A percentile compares a stretch with the other conserved stretches of the same genome.
These are phyloP conservation scores for Oasisia sp. DNA, from an alignment of 2,888 invertebrate genomes.

Conservation along the genomic window DNA sequence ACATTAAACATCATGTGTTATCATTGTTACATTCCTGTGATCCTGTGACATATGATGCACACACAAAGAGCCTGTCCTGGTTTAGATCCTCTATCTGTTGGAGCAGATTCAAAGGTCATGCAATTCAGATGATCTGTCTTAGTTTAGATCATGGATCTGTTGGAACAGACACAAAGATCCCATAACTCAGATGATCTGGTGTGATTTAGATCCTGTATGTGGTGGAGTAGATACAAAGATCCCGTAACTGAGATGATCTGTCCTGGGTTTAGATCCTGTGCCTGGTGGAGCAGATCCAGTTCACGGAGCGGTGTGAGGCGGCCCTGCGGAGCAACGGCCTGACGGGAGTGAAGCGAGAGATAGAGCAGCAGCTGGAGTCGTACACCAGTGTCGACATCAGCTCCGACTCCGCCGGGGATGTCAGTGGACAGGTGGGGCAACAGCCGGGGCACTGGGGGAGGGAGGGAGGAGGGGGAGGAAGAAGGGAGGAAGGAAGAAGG, in stretches of 20 bases:
- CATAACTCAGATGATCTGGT: too few species aligned
- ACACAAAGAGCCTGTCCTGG: too few species aligned
- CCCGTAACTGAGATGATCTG: too few species aligned
- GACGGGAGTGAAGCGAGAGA: constrained; percentile 57
- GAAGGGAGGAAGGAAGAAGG: not conserved
- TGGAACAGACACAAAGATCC: too few species aligned
- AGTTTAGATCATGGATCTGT: too few species aligned
- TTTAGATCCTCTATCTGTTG: constrained; percentile 81
- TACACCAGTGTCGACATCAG: constrained; percentile 65
- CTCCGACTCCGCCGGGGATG: constrained; percentile 40
- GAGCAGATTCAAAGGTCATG: constrained; percentile 74
- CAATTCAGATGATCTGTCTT: too few species aligned
- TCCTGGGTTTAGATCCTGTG: constrained; percentile 76
- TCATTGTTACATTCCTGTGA: not conserved
- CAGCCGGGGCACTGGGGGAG: not conserved
- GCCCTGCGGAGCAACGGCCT: constrained; percentile 75
- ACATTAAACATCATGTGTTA: not conserved
- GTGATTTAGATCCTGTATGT: too few species aligned
- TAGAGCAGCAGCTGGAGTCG: constrained; percentile 65
- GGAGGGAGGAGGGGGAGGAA: too few species aligned
- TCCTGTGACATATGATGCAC: too few species aligned
- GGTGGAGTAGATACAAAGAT: not conserved
- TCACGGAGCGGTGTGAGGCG: constrained; percentile 85
- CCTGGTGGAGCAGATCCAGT: constrained; percentile 84
- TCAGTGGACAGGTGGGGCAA: not conserved